These are phyloP conservation scores for Phoebastria nigripes DNA, from an alignment of 2,797 vertebrate genomes.

Conservation along the genomic window DNA sequence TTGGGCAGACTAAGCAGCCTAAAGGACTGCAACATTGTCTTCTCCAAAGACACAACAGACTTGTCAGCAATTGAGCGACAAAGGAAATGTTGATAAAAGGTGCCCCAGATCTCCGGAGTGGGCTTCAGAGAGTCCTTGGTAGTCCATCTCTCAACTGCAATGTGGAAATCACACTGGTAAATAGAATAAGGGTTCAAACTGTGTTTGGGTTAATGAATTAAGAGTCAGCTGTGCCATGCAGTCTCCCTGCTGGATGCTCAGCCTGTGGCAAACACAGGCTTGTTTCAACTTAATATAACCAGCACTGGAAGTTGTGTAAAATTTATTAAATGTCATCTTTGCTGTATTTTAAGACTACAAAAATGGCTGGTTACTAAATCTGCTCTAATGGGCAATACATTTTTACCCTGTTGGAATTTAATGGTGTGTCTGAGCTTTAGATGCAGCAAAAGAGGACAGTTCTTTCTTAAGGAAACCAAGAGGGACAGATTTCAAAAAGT, in stretches of 20 bases:
- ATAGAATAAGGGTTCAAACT: neutral
- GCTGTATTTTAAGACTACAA: neutral
- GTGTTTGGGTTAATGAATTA: neutral
- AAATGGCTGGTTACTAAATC: neutral
- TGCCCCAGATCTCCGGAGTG: neutral
- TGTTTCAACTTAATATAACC: neutral
- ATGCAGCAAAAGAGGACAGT: neutral
- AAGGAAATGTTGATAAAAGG: neutral
- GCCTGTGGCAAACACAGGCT: neutral
- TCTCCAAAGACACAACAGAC: neutral
- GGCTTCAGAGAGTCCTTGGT: neutral
- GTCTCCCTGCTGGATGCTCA: neutral
- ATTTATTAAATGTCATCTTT: neutral
- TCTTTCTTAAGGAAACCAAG: neutral
- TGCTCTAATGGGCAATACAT: neutral
- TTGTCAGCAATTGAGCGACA: neutral
- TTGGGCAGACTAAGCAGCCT: neutral
- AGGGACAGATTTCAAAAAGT: neutral
- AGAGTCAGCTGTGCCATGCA: neutral
- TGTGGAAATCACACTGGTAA: neutral
- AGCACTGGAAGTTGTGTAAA: neutral
- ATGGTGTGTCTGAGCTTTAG: neutral
- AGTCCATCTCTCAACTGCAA: neutral
- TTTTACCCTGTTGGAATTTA: neutral
- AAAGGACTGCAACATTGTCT: fast-evolving